These are phyloP conservation scores for Pissodes strobi DNA, from an alignment of 1,140 invertebrate genomes.

Conservation along the genomic window DNA sequence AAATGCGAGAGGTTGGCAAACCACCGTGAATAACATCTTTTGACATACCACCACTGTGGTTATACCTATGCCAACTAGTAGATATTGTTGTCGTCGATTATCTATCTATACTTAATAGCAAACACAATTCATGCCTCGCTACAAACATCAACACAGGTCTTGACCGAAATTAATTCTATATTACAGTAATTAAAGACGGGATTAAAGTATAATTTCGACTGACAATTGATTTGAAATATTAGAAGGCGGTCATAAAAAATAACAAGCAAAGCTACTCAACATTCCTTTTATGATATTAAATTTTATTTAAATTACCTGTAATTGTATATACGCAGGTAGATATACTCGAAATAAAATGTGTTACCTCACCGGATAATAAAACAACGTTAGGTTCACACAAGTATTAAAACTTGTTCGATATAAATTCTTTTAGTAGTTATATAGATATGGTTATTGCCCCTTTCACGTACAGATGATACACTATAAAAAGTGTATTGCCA, in stretches of 20 bases:
- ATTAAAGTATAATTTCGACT: slow-evolving; percentile 19
- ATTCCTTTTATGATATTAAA: slow-evolving; percentile 25
- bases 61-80: too few species aligned
- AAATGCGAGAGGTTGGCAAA: too few species aligned
- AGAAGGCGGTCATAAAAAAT: slow-evolving; percentile 13
- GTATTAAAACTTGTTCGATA: slow-evolving; percentile 33
- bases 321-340: slow-evolving; percentile 29
- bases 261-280: slow-evolving; percentile 29
- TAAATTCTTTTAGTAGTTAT: slow-evolving; percentile 27
- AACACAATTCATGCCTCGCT: too few species aligned
- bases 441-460: slow-evolving; percentile 28
- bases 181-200: too few species aligned
- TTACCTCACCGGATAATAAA: slow-evolving; percentile 23
- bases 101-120: too few species aligned
- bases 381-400: slow-evolving; percentile 31
- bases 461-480: slow-evolving; percentile 10
- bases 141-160: too few species aligned
- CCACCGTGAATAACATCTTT: too few species aligned
- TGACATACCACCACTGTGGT: too few species aligned
- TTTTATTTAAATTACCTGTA: slow-evolving; percentile 36
- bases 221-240: slow-evolving; percentile 24
- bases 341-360: slow-evolving; percentile 35
- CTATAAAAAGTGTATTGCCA: not conserved
- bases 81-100: too few species aligned
- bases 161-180: too few species aligned